Evolutionary conservation across 2,797 vertebrate species (phyloP).

Genomic region (Novumbra hubbsi): DNA sequence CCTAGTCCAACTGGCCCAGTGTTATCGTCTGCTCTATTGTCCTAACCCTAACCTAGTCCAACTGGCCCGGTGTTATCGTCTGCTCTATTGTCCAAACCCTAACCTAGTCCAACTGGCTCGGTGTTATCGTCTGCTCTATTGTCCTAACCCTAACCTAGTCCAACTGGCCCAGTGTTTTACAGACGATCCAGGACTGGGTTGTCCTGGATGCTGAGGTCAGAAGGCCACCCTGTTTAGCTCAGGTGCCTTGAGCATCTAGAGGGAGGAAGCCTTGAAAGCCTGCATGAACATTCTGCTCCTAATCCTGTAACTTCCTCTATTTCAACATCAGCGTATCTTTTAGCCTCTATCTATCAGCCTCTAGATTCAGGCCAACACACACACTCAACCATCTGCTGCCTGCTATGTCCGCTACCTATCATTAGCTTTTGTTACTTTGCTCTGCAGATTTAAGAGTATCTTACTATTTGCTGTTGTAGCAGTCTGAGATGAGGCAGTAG

Average conservation of each 20-base stretch:
- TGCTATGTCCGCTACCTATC: not conserved
- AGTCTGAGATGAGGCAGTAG: constrained; percentile 1
- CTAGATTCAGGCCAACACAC: not conserved
- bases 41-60: no score
- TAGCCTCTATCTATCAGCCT: not conserved
- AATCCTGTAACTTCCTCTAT: not conserved
- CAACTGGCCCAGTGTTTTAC: not conserved
- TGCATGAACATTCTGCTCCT: not conserved
- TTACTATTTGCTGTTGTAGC: not conserved
- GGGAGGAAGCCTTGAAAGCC: not conserved
- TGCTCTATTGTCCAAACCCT: no score
- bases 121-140: not conserved
- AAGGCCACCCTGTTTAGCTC: not conserved
- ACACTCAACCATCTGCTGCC: not conserved
- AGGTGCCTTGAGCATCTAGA: not conserved
- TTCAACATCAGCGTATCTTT: constrained; percentile 2
- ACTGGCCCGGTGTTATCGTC: not conserved
- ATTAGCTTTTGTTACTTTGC: constrained; percentile 2
- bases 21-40: no score
- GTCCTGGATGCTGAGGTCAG: not conserved
- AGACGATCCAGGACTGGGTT: not conserved
- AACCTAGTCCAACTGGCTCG: not conserved
- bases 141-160: no score
- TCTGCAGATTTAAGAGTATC: not conserved
- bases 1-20: not conserved